Conservation (phyloP, 2,797 vertebrate species). For the Lutjanus campechanus region DNA sequence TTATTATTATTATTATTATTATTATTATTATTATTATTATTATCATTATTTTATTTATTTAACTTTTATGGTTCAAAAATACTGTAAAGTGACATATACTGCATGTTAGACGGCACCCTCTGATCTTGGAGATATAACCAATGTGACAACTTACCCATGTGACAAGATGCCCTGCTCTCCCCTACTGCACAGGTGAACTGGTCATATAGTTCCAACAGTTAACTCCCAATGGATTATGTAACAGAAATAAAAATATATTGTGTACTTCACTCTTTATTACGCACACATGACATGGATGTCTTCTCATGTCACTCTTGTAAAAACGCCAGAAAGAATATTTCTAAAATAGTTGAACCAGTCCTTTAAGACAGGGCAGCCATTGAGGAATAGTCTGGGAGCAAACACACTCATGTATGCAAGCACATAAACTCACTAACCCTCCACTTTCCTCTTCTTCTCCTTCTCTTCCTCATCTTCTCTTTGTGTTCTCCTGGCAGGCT, state of each 20-base stretch:
- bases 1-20: too few species aligned
- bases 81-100: too few species aligned
- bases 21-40: too few species aligned
- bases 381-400: background rate
- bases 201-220: background rate
- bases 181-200: background rate
- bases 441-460: slow-evolving; percentile 1
- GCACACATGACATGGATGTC: background rate
- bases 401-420: background rate
- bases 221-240: background rate
- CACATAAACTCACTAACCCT: background rate
- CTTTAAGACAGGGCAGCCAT: background rate
- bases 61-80: too few species aligned
- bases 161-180: too few species aligned
- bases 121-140: too few species aligned
- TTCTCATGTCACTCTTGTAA: too few species aligned
- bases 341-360: background rate
- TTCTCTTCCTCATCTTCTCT: slow-evolving; percentile 28
- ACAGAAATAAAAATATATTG: background rate
- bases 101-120: too few species aligned
- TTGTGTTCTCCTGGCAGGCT: slow-evolving; percentile 42
- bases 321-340: background rate
- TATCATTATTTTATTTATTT: too few species aligned
- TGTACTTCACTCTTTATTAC: background rate
- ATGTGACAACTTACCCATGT: too few species aligned